Evolutionary conservation across 2,888 invertebrate genomes (phyloP), one percentile per base, ranked within the genome.

Genomic region (Gryllus longicercus): DNA sequence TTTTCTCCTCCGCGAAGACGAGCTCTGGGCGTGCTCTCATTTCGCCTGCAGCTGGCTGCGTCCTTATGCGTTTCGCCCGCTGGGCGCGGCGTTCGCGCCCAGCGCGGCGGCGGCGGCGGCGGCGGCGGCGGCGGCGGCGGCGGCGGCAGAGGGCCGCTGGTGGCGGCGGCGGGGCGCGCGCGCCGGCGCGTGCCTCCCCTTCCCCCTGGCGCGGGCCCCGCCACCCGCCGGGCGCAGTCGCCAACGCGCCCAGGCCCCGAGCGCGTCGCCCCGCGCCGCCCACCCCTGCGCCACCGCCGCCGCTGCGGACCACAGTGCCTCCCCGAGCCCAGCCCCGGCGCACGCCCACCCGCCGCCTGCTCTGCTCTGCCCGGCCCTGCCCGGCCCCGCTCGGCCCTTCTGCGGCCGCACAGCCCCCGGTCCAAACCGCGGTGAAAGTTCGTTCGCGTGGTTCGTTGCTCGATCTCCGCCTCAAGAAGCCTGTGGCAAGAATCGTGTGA

Each of bases 181-280:
- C 63, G 63, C 63, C 63, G 63, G 63, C 63, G 63, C 63, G 63
- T 63, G 16, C 63, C 63, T 14, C 63, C 63, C 63, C 63, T 10
- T 63, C 16, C 63, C 14, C 16, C 63, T 1, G 63, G 16, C 63
- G 11, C 63, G 3, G 14, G 16, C 63, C 16, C n/a, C 63, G 63
- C 63, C 63, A 63, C 14, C 63, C 63, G 63, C 63, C 63, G 63
- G 16, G 63, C 63, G 63, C 63, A 63, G 63, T 63, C 63, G 63
- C n/a, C 63, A n/a, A 4, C 63, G 63, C n/a, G 63, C 63, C 63
- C 16, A n/a, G 63, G n/a, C n/a, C 63, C 63, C 14, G 63, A 18
- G n/a, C n/a, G 63, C 63, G 63, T 63, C 63, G 63, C 63, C 63
- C 4, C 63, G 16, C 16, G 2, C 4, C 16, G 16, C 63, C 16